Conservation (phyloP, 1,140 invertebrate genomes). For the Cardiocondyla obscurior region DNA sequence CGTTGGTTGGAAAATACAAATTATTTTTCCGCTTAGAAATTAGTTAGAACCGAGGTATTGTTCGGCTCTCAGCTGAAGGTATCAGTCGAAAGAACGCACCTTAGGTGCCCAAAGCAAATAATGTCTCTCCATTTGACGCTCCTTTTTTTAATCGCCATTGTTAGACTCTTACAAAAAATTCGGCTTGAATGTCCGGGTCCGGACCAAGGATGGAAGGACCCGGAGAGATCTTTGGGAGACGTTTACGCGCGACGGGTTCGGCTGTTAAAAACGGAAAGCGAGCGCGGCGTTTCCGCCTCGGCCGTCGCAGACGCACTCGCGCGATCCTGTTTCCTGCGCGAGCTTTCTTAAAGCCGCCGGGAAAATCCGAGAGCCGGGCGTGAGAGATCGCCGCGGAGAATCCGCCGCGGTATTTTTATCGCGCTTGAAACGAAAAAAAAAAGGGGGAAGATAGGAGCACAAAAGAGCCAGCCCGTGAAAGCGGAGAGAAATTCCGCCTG, state of each 20-base stretch:
- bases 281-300: conserved; percentile 36
- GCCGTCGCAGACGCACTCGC: conserved; percentile 38
- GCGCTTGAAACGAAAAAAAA: background rate
- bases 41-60: background rate
- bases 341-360: conserved; percentile 26
- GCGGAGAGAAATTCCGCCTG: background rate
- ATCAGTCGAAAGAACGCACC: background rate
- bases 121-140: background rate
- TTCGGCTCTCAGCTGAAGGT: background rate
- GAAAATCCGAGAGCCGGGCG: conserved; percentile 7
- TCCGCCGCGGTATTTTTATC: conserved; percentile 3
- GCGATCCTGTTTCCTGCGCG: conserved; percentile 45
- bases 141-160: background rate
- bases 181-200: no score
- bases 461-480: background rate
- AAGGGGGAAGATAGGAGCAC: background rate
- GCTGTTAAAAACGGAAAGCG: conserved; percentile 31
- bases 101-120: background rate
- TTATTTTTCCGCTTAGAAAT: background rate
- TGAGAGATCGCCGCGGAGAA: conserved; percentile 25
- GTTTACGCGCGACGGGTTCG: background rate
- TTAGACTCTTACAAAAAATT: background rate
- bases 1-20: no score
- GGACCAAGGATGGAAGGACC: background rate
- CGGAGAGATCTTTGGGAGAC: background rate